These are phyloP conservation scores for Dicyrtomina minuta DNA, from an alignment of 2,888 invertebrate species.

Conservation along the genomic window DNA sequence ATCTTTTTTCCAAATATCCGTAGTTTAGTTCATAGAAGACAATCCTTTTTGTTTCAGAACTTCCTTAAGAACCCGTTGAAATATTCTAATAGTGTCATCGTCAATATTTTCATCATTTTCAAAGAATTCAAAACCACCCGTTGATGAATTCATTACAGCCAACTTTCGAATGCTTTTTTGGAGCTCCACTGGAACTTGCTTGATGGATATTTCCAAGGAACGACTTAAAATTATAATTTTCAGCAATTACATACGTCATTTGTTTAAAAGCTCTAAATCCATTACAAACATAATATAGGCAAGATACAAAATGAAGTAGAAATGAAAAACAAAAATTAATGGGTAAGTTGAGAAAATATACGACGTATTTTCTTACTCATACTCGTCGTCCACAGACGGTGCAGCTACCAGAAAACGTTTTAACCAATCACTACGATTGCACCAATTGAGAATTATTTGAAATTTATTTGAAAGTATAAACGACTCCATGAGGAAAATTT, in stretches of 20 bases:
- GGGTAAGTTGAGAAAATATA: neutral
- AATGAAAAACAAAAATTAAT: too few relatives aligned
- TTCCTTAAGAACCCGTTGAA: conserved; percentile 16
- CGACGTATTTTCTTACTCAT: neutral
- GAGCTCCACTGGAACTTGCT: conserved; percentile 17
- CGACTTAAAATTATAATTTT: conserved; percentile 6
- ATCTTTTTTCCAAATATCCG: too few relatives aligned
- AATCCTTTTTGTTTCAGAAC: conserved; percentile 12
- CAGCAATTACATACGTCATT: too few relatives aligned
- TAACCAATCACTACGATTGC: conserved; percentile 27
- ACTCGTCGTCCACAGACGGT: neutral
- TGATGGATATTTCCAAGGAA: conserved; percentile 19
- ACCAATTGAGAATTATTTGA: conserved; percentile 28
- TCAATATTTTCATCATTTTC: neutral
- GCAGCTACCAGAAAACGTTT: conserved; percentile 31
- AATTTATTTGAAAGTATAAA: conserved; percentile 43
- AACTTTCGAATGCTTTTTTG: neutral
- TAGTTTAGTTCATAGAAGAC: too few relatives aligned
- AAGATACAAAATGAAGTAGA: too few relatives aligned
- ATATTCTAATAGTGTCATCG: neutral
- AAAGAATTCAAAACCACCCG: neutral
- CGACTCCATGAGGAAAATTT: conserved; percentile 48
- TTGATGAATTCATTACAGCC: conserved; percentile 14
- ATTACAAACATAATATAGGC: too few relatives aligned
- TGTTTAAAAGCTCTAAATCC: too few relatives aligned